Conservation (phyloP, 2,113 vertebrate genomes). For the Condylura cristata region DNA sequence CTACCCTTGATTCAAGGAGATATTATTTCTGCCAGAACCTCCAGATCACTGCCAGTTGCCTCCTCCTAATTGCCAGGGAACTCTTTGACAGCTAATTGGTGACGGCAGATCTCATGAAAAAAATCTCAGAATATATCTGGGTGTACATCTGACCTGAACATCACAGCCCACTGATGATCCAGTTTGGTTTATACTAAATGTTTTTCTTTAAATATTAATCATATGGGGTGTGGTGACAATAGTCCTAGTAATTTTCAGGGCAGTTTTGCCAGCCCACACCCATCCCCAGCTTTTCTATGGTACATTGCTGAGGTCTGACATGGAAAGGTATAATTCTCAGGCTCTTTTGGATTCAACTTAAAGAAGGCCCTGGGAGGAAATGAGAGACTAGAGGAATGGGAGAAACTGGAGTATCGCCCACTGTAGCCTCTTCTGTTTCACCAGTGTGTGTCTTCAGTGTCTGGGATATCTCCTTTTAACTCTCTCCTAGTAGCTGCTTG, state of each 20-base stretch:
- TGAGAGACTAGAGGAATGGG: neutral
- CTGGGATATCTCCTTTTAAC: neutral
- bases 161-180: neutral
- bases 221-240: neutral
- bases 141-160: neutral
- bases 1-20: neutral
- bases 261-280: neutral
- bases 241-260: neutral
- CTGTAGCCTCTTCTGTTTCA: neutral
- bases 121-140: neutral
- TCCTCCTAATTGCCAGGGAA: neutral
- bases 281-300: neutral
- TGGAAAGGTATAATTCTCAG: neutral
- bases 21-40: neutral
- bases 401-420: neutral
- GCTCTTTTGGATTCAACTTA: neutral
- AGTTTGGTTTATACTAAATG: neutral
- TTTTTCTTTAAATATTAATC: neutral
- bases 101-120: neutral
- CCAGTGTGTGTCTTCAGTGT: neutral
- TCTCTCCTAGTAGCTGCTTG: neutral
- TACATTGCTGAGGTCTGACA: neutral
- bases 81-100: neutral
- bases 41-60: neutral
- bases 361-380: neutral